Conservation (phyloP, 2,797 vertebrate genomes). For the Xenentodon cancila region DNA sequence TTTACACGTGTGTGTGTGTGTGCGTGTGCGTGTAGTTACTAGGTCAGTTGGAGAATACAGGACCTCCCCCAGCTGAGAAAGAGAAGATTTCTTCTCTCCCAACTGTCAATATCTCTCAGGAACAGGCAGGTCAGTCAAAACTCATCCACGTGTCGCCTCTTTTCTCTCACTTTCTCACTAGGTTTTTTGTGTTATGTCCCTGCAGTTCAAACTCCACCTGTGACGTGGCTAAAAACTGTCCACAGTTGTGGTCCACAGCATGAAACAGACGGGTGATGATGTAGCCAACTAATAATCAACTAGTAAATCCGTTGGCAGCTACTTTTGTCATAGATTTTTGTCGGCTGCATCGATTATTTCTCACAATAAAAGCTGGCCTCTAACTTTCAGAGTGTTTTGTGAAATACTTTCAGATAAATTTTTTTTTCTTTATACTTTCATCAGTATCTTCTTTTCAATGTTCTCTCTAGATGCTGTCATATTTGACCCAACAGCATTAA, state of each 20-base stretch:
- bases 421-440: neutral
- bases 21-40: slow-evolving; percentile 83
- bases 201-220: too few relatives aligned
- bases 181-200: too few relatives aligned
- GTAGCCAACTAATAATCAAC: too few relatives aligned
- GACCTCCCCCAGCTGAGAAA: slow-evolving; percentile 94
- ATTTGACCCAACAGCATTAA: too few relatives aligned
- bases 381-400: slow-evolving; percentile 29
- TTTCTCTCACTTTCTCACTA: neutral
- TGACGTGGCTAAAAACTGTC: too few relatives aligned
- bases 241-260: too few relatives aligned
- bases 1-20: slow-evolving; percentile 4
- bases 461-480: too few relatives aligned
- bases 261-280: too few relatives aligned
- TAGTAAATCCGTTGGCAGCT: too few relatives aligned
- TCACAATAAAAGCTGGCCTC: slow-evolving; percentile 9
- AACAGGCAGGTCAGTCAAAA: slow-evolving; percentile 84
- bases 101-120: slow-evolving; percentile 93
- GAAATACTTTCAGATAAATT: slow-evolving; percentile 21
- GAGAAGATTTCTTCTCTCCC: slow-evolving; percentile 96
- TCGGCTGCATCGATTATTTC: neutral
- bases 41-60: slow-evolving; percentile 95
- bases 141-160: neutral
- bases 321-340: too few relatives aligned
- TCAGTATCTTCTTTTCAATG: too few relatives aligned